Conservation (phyloP, 2,797 vertebrate species). For the Characodon lateralis region DNA sequence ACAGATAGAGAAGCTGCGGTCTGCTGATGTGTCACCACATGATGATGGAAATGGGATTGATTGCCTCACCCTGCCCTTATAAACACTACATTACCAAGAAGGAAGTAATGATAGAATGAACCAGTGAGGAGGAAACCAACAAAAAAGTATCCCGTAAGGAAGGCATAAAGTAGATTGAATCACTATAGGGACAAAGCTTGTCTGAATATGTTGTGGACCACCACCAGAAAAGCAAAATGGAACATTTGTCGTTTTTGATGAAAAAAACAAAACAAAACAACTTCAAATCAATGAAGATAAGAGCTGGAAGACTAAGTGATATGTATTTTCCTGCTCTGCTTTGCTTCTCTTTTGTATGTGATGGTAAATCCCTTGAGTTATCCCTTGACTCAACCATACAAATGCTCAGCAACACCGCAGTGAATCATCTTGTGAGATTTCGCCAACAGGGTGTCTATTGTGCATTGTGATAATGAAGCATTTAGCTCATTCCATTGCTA, state of each 20-base stretch:
- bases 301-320: slow-evolving; percentile 39
- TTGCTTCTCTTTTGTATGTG: slow-evolving; percentile 24
- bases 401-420: slow-evolving; percentile 31
- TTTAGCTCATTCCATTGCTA: slow-evolving; percentile 59
- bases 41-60: slow-evolving; percentile 61
- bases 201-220: slow-evolving; percentile 14
- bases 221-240: slow-evolving; percentile 11
- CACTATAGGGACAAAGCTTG: not conserved
- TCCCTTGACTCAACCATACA: slow-evolving; percentile 36
- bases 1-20: slow-evolving; percentile 43
- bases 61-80: slow-evolving; percentile 57
- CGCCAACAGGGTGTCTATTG: slow-evolving; percentile 52
- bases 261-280: slow-evolving; percentile 5
- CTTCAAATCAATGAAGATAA: slow-evolving; percentile 24
- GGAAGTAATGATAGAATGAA: slow-evolving; percentile 3
- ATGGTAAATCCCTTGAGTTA: slow-evolving; percentile 34
- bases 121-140: slow-evolving; percentile 9
- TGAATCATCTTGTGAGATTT: slow-evolving; percentile 59
- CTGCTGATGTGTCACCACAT: slow-evolving; percentile 33
- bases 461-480: slow-evolving; percentile 49
- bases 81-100: slow-evolving; percentile 56
- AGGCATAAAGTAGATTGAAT: slow-evolving; percentile 4
- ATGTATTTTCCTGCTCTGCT: slow-evolving; percentile 28
- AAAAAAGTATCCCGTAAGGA: slow-evolving; percentile 1
- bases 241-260: slow-evolving; percentile 22